A percentile compares a stretch with the other conserved stretches of the same genome.
Conservation (phyloP, 2,888 invertebrate species). For the Drosophila acutilabella region DNA sequence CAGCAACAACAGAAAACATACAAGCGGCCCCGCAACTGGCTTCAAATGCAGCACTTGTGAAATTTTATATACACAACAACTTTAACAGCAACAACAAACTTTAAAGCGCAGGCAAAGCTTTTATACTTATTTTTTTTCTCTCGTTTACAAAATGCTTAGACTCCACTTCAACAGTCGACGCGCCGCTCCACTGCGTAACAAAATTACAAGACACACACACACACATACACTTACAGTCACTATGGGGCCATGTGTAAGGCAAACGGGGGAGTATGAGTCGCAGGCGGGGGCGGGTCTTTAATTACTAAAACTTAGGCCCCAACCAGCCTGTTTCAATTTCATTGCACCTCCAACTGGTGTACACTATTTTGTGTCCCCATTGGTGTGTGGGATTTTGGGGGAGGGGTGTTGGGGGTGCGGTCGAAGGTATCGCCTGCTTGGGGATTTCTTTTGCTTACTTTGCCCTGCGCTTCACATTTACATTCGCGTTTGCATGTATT, state of each 20-base stretch:
- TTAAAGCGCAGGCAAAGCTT: constrained; percentile 66
- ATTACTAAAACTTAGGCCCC: constrained; percentile 59
- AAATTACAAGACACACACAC: constrained; percentile 66
- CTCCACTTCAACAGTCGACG: constrained; percentile 64
- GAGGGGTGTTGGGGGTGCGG: background rate
- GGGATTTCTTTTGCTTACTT: constrained; percentile 66
- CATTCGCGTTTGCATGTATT: constrained; percentile 69
- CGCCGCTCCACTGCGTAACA: constrained; percentile 75
- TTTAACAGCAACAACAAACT: constrained; percentile 39
- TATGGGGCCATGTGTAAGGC: constrained; percentile 31
- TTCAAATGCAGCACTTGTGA: constrained; percentile 68
- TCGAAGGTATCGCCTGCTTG: constrained; percentile 24
- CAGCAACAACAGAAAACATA: constrained; percentile 27
- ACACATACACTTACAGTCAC: constrained; percentile 22
- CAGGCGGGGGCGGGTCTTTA: constrained; percentile 53
- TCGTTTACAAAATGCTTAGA: constrained; percentile 58
- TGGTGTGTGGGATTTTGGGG: no score
- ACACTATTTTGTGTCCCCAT: constrained; percentile 35
- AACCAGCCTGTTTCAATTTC: constrained; percentile 50
- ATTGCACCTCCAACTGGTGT: constrained; percentile 48
- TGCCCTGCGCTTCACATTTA: constrained; percentile 63
- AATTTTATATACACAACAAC: constrained; percentile 49
- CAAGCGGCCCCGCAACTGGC: constrained; percentile 46
- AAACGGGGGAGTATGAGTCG: constrained; percentile 6
- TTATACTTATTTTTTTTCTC: constrained; percentile 21